phyloP scores from a whole-genome alignment of 2,888 invertebrate species.

The Eutolmus rufibarbis region DNA sequence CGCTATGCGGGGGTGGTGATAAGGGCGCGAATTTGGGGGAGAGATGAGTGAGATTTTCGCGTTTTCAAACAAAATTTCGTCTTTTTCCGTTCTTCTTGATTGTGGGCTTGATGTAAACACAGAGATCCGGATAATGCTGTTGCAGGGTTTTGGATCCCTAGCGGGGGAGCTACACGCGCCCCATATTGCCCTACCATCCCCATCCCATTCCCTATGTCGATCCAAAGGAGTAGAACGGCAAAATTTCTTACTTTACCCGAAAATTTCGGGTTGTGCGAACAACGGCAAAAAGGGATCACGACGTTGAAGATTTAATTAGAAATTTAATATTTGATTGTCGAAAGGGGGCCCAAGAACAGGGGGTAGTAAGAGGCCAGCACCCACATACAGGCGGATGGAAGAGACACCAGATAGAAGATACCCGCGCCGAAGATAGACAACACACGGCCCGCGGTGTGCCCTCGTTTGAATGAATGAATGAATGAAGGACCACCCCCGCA shows the following conservation, averaged over 20 bases:
- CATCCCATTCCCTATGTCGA: background rate
- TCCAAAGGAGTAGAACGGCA: background rate
- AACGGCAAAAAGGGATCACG: background rate
- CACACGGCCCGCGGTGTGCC: background rate
- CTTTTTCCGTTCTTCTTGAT: background rate
- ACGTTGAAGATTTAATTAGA: conserved; percentile 31
- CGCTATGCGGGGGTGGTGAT: background rate
- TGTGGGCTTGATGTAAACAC: conserved; percentile 24
- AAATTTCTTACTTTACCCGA: conserved; percentile 8
- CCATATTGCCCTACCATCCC: background rate
- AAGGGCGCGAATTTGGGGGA: background rate
- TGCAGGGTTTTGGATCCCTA: background rate
- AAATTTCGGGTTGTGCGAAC: background rate
- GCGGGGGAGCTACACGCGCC: background rate
- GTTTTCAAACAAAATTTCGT: conserved; percentile 1
- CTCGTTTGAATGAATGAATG: background rate
- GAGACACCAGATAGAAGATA: background rate
- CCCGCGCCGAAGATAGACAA: background rate
- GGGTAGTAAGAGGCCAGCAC: background rate
- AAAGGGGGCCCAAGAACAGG: background rate
- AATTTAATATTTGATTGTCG: conserved; percentile 35
- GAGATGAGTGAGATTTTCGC: background rate
- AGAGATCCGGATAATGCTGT: conserved; percentile 2
- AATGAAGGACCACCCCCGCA: background rate
- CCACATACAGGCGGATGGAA: background rate